Evolutionary conservation across 1,140 invertebrate species (phyloP).

Genomic region (Caerostris darwini): DNA sequence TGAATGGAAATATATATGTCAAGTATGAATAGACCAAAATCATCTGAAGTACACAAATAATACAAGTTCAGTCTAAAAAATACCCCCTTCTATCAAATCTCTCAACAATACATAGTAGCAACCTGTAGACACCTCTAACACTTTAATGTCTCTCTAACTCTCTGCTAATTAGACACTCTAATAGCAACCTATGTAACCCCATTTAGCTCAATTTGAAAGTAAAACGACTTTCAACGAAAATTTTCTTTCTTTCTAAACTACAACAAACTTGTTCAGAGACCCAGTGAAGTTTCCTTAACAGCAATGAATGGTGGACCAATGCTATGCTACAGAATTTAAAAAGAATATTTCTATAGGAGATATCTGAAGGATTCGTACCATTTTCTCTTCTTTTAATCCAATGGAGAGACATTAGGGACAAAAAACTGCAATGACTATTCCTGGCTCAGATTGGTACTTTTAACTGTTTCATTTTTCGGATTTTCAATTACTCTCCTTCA

Average conservation of each 20-base stretch:
- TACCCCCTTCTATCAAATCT: background rate
- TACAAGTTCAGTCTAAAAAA: background rate
- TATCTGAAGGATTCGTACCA: no score
- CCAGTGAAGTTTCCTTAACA: conserved; percentile 35
- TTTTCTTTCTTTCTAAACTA: conserved; percentile 16
- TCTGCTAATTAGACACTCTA: background rate
- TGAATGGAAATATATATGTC: no score
- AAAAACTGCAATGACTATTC: no score
- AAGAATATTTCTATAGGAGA: no score
- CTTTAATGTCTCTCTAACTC: no score
- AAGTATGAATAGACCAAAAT: background rate
- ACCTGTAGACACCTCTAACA: no score
- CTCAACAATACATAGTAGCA: conserved; percentile 15
- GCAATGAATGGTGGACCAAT: conserved; percentile 29
- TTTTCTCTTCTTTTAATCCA: no score
- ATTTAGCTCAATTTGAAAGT: conserved; percentile 70
- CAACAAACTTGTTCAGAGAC: conserved; percentile 4
- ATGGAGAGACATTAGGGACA: no score
- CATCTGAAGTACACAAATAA: background rate
- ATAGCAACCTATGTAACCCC: conserved; percentile 57
- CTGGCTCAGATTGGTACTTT: no score
- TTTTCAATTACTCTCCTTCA: no score
- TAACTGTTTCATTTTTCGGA: no score
- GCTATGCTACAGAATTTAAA: no score
- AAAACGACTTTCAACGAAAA: background rate